Base-by-base conservation (phyloP, 2,888 invertebrate species). In the Gisinianus flammeolus region DNA sequence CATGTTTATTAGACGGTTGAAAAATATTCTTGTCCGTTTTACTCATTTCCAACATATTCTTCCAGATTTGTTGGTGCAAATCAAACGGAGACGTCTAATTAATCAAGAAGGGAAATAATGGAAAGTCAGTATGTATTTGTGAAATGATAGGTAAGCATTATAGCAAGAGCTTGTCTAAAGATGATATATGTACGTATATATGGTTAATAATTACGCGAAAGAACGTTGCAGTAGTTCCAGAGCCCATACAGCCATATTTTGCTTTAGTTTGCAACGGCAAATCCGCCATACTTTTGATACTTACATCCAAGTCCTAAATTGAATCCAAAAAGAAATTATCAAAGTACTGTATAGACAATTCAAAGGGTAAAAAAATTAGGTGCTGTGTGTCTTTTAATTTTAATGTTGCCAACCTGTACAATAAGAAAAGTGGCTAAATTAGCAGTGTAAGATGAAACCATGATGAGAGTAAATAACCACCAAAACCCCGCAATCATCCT, bases 401-500 rank as follows among this genome's bases (percentile, higher is more conserved):
- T n/a, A n/a, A n/a, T n/a, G n/a, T n/a, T n/a, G n/a, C n/a, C n/a
- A n/a, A n/a, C n/a, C n/a, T n/a, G n/a, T n/a, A 95, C 94, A 0
- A 97, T 97, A 2, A 97, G 89, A 86, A 97, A 97, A 10, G 97
- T 96, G 56, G 97, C 97, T 85, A 97, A 89, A 88, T 97, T 97
- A 73, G 97, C 97, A n/a, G 97, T 97, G 87, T 97, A 97, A 6
- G 96, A 96, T 0, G 96, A 96, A 83, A 96, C 96, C 94, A 97
- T 95, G 85, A 96, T 96, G 68, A 96, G 88, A 0, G 95, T 95
- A 88, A 96, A 96, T 88, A 96, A 96, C 95, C 96, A 96, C 95
- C 87, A 87, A 26, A 78, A 72, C 1, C 71, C 78, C 10, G 78
- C 78, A 2, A 78, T 33, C 68, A 78, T 78, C 56, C 78, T 4